phyloP scores from a whole-genome alignment of 2,113 vertebrate genomes.

The Labeo catla region DNA sequence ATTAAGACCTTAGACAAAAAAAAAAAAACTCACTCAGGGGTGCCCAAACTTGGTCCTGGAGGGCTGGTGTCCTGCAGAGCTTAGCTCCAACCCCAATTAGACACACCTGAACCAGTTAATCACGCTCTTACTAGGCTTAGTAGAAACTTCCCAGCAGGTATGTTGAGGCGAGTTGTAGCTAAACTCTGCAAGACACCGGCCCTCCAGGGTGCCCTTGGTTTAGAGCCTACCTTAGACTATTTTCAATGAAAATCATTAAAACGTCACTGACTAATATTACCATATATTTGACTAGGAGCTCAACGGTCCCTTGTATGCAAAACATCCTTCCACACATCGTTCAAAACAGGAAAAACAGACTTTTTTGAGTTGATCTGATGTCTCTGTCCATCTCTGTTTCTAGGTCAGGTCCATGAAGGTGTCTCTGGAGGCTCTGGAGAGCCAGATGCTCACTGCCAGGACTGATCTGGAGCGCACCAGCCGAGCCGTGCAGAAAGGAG shows the following conservation, averaged over 20 bases:
- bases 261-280: background rate
- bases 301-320: background rate
- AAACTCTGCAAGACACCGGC: too few species aligned
- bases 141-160: too few species aligned
- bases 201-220: too few species aligned
- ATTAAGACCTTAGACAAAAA: too few species aligned
- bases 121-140: too few species aligned
- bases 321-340: background rate
- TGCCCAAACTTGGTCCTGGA: too few species aligned
- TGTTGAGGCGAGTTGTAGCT: too few species aligned
- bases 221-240: background rate
- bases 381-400: background rate
- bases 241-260: background rate
- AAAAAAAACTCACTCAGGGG: too few species aligned
- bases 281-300: background rate
- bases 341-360: background rate
- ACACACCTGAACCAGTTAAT: too few species aligned
- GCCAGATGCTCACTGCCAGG: slow-evolving; percentile 79
- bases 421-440: slow-evolving; percentile 81
- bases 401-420: slow-evolving; percentile 85
- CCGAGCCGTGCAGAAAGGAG: slow-evolving; percentile 81
- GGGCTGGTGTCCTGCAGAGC: too few species aligned
- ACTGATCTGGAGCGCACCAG: slow-evolving; percentile 82
- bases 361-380: background rate
- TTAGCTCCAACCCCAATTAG: too few species aligned